phyloP scores from a whole-genome alignment of 2,888 invertebrate genomes.

The Parnassius smintheus region DNA sequence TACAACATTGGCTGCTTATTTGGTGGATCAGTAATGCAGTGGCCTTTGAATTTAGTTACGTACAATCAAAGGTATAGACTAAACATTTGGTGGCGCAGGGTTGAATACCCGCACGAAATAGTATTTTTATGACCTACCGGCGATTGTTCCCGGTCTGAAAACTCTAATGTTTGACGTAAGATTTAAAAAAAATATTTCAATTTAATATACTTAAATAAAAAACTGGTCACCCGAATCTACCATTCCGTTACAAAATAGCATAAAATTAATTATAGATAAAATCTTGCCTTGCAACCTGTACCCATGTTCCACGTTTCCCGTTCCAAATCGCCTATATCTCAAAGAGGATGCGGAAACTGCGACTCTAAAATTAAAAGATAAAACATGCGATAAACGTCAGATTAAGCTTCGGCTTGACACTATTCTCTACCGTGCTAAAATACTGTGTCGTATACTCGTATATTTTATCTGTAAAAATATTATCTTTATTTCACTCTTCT shows the following conservation, averaged over 20 bases:
- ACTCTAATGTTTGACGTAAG: no score
- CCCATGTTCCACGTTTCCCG: not conserved
- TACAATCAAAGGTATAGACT: no score
- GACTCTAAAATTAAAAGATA: slow-evolving; percentile 30
- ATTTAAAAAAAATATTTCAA: no score
- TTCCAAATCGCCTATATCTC: not conserved
- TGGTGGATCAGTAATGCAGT: no score
- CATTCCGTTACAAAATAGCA: slow-evolving; percentile 41
- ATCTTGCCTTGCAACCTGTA: not conserved
- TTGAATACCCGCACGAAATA: no score
- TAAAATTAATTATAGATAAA: slow-evolving; percentile 20
- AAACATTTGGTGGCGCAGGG: no score
- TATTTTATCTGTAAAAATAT: slow-evolving; percentile 15
- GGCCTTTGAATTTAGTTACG: no score
- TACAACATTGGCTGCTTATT: no score
- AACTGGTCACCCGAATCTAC: no score
- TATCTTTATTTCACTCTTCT: not conserved
- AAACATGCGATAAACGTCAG: slow-evolving; percentile 26
- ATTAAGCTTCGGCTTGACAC: slow-evolving; percentile 22
- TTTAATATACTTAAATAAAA: no score
- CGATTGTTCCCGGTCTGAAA: no score
- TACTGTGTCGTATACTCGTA: slow-evolving; percentile 1
- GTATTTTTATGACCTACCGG: no score
- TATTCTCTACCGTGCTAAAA: slow-evolving; percentile 8
- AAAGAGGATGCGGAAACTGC: slow-evolving; percentile 51